Evolutionary conservation across 2,888 invertebrate genomes (phyloP), one percentile per base, ranked within the genome.

Genomic region (Gibbula magus): DNA sequence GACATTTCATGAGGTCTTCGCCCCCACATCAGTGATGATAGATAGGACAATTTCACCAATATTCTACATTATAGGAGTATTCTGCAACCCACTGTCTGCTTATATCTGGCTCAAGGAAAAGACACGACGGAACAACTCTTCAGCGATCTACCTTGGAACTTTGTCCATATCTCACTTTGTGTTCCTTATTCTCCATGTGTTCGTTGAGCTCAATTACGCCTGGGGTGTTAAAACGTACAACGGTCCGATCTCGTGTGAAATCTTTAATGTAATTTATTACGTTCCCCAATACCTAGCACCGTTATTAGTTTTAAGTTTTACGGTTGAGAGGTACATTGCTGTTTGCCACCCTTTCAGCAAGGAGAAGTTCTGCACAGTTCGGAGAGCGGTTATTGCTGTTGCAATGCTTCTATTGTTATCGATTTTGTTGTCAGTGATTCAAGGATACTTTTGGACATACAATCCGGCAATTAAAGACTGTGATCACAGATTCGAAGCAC

Each of bases 281-380:
- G 87, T 88, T 4, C 90, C 90, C 0, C 92, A 92, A 80, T 92
- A 92, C 83, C 82, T 90, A 29, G 90, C 91, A 0, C 93, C 93
- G 0, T 78, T 92, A 20, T 84, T 92, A 2, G 92, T 92, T n/a
- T 83, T 93, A 4, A 91, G 91, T 7, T 92, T 92, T 77, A 92
- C 93, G 0, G 90, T 92, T 18, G 93, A 93, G 78, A 80, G 93
- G 16, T 93, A 91, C 84, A 91, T 92, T 52, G 92, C 92, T 7
- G 88, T 91, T 29, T 91, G 91, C 78, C 86, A 88, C 56, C 91
- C 91, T 0, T 92, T 92, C 82, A 81, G 84, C 74, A 91, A 91
- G 79, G 90, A 91, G 73, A 83, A 83, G 35, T 91, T 85, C 82
- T 92, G 92, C 82, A 92, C 91, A 0, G 90, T 91, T 0, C 79